A percentile compares a stretch with the other conserved stretches of the same genome.
Conservation (phyloP, 1,140 invertebrate genomes). For the Cheumatopsyche charites region DNA sequence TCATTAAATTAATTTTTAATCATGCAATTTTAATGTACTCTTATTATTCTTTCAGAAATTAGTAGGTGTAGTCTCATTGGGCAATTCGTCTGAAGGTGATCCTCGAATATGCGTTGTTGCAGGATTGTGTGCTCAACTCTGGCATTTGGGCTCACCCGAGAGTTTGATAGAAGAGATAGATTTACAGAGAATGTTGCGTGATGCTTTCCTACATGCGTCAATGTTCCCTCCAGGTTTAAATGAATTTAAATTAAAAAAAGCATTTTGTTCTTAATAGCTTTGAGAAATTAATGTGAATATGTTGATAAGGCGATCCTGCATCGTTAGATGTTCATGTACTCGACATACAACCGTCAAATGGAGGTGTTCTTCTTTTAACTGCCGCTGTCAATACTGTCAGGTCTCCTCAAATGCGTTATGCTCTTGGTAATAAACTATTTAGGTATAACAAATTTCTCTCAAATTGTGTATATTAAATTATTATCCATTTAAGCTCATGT, state of each 20-base stretch:
- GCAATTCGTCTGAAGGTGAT: slow-evolving; percentile 15
- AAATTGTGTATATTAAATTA: neutral
- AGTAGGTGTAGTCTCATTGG: slow-evolving; percentile 60
- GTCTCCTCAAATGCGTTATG: slow-evolving; percentile 71
- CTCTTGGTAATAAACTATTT: slow-evolving; percentile 66
- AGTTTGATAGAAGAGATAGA: slow-evolving; percentile 39
- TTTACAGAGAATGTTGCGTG: slow-evolving; percentile 42
- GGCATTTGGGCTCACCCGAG: slow-evolving; percentile 40
- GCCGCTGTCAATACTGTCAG: slow-evolving; percentile 72
- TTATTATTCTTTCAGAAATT: slow-evolving; percentile 61
- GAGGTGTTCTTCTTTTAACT: slow-evolving; percentile 73
- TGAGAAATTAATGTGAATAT: neutral
- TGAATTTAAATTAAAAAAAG: slow-evolving; percentile 14
- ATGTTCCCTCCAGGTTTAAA: slow-evolving; percentile 42
- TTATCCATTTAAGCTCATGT: slow-evolving; percentile 51
- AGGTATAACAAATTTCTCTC: neutral
- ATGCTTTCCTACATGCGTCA: slow-evolving; percentile 39
- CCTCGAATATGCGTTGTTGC: slow-evolving; percentile 44
- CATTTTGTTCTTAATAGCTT: slow-evolving; percentile 17
- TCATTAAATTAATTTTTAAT: slow-evolving; percentile 55
- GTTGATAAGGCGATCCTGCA: slow-evolving; percentile 53
- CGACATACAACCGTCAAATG: slow-evolving; percentile 64
- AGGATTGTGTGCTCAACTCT: slow-evolving; percentile 43
- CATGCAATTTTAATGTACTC: neutral
- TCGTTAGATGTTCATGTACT: slow-evolving; percentile 69